Conservation (phyloP, 2,888 invertebrate genomes). For the Matsumyia berberina region DNA sequence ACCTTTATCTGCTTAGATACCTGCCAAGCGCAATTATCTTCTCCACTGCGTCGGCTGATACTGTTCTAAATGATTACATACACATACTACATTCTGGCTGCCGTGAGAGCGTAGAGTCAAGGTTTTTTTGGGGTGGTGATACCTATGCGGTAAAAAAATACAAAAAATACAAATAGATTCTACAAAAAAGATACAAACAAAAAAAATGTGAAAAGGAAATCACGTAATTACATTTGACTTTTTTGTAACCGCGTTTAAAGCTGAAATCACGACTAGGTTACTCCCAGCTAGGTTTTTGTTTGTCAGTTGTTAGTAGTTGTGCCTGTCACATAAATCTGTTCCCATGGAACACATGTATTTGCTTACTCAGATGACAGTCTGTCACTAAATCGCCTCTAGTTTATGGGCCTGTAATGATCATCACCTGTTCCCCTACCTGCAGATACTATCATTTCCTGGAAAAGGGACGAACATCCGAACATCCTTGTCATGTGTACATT, state of each 20-base stretch:
- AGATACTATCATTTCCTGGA: constrained; percentile 34
- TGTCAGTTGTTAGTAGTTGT: neutral
- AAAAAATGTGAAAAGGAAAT: constrained; percentile 33
- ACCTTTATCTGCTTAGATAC: constrained; percentile 45
- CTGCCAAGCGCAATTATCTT: constrained; percentile 51
- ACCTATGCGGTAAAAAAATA: constrained; percentile 22
- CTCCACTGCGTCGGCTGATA: constrained; percentile 43
- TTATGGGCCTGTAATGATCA: constrained; percentile 11
- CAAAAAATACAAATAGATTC: constrained; percentile 4
- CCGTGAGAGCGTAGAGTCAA: constrained; percentile 57
- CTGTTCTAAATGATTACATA: constrained; percentile 56
- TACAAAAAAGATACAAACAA: constrained; percentile 19
- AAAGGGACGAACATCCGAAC: constrained; percentile 36
- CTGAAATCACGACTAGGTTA: constrained; percentile 4
- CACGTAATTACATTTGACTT: constrained; percentile 38
- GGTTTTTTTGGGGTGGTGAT: constrained; percentile 54
- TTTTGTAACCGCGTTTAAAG: constrained; percentile 19
- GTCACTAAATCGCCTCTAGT: neutral
- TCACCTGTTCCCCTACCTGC: constrained; percentile 51
- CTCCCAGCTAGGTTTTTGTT: neutral
- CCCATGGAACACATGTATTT: constrained; percentile 17
- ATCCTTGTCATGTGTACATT: neutral
- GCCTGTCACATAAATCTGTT: neutral
- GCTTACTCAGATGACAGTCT: constrained; percentile 11
- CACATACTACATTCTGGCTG: constrained; percentile 9